A percentile compares a stretch with the other conserved stretches of the same genome.
These are phyloP conservation scores for Bettongia penicillata DNA, from an alignment of 2,113 vertebrate genomes.

Conservation along the genomic window DNA sequence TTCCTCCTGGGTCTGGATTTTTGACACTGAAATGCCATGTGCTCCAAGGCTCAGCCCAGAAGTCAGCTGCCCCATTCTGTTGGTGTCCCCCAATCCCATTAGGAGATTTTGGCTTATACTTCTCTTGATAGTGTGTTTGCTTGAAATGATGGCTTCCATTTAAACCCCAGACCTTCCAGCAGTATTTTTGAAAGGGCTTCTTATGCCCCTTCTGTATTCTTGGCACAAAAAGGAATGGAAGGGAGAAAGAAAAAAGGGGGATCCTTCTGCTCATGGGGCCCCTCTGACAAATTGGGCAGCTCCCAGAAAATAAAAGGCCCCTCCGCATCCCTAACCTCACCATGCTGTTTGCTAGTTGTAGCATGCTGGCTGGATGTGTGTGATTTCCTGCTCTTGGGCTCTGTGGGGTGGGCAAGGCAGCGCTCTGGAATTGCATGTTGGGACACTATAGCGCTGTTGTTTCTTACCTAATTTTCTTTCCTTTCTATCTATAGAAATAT, in stretches of 20 bases:
- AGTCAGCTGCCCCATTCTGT: not conserved
- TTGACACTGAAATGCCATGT: not conserved
- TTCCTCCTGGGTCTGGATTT: not conserved
- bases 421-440: conserved; percentile 49
- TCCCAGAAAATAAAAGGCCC: no score
- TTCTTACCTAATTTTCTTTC: conserved; percentile 77
- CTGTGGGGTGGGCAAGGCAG: fast-evolving
- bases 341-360: not conserved
- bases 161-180: no score
- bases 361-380: not conserved
- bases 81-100: not conserved
- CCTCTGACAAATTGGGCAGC: not conserved
- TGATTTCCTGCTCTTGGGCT: not conserved
- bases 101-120: not conserved
- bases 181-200: not conserved
- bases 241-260: not conserved
- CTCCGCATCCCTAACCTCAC: no score
- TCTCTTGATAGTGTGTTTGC: not conserved
- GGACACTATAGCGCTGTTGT: not conserved
- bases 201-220: not conserved
- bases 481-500: conserved; percentile 91
- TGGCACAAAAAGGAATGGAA: not conserved
- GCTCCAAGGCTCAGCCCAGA: not conserved
- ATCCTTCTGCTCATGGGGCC: not conserved
- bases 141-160: not conserved